These are phyloP conservation scores for Drosophila tanythrix DNA, from an alignment of 2,888 invertebrate genomes.

Conservation along the genomic window DNA sequence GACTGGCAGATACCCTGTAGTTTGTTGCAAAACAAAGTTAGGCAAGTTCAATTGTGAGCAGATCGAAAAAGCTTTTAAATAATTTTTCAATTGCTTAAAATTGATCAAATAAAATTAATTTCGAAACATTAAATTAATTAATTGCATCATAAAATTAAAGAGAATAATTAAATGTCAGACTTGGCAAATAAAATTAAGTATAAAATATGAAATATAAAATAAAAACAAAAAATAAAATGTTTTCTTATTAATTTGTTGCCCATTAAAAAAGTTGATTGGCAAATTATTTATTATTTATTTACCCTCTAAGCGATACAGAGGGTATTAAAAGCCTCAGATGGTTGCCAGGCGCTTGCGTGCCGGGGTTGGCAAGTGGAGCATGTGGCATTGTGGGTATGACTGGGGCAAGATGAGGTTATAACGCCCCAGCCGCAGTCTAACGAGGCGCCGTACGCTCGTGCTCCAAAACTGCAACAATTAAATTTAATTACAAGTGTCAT, in stretches of 20 bases:
- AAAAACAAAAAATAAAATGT: neutral
- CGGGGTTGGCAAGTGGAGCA: constrained; percentile 37
- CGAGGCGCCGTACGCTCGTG: constrained; percentile 59
- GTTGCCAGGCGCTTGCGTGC: constrained; percentile 61
- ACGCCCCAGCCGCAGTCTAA: constrained; percentile 56
- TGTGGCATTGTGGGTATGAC: neutral
- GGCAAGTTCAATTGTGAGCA: neutral
- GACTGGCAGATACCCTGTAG: constrained; percentile 15
- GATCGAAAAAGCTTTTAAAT: neutral
- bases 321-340: constrained; percentile 26
- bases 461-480: constrained; percentile 77
- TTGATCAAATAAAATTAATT: neutral
- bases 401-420: constrained; percentile 39
- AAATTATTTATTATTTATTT: no score
- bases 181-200: neutral
- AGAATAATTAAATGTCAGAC: neutral
- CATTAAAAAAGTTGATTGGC: no score
- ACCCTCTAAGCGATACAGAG: neutral
- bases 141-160: neutral
- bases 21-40: neutral
- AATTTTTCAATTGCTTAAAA: no score
- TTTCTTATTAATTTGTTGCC: neutral
- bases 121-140: neutral
- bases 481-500: constrained; percentile 80
- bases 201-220: neutral